These are phyloP conservation scores for Muraenolepis orangiensis DNA, from an alignment of 2,797 vertebrate genomes.

Conservation along the genomic window DNA sequence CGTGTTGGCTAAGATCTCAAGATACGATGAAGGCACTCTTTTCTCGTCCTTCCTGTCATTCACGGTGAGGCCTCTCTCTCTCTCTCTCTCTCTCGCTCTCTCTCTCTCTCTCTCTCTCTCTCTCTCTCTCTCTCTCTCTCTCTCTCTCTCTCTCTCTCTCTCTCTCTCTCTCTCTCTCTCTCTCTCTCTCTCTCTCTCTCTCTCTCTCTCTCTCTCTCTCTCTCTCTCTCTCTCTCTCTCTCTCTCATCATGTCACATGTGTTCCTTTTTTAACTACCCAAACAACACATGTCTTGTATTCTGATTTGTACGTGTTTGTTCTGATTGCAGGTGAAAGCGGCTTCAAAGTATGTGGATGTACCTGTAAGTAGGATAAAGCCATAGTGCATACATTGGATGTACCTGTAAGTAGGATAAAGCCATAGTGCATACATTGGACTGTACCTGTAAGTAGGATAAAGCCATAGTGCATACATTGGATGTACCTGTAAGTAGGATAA, in stretches of 20 bases:
- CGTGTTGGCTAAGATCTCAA: slow-evolving; percentile 95
- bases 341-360: slow-evolving; percentile 99
- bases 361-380: slow-evolving; percentile 84
- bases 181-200: no score
- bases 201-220: not conserved
- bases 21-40: slow-evolving; percentile 98
- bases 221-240: no score
- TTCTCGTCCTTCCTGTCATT: slow-evolving; percentile 99
- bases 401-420: slow-evolving; percentile 85
- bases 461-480: slow-evolving; percentile 69
- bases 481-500: slow-evolving; percentile 96
- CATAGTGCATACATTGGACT: slow-evolving; percentile 70
- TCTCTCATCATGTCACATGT: no score
- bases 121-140: no score
- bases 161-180: no score
- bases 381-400: slow-evolving; percentile 81
- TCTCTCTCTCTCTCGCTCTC: slow-evolving; percentile 19
- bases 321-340: slow-evolving; percentile 93
- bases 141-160: not conserved
- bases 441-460: slow-evolving; percentile 95
- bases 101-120: no score
- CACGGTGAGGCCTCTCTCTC: slow-evolving; percentile 81
- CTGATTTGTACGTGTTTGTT: slow-evolving; percentile 30
- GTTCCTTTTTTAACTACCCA: not conserved
- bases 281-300: not conserved